Percentiles rank a stretch among this genome's conserved stretches.
Evolutionary conservation across 2,888 invertebrate genomes (phyloP).

Genomic region (Therioaphis trifolii): DNA sequence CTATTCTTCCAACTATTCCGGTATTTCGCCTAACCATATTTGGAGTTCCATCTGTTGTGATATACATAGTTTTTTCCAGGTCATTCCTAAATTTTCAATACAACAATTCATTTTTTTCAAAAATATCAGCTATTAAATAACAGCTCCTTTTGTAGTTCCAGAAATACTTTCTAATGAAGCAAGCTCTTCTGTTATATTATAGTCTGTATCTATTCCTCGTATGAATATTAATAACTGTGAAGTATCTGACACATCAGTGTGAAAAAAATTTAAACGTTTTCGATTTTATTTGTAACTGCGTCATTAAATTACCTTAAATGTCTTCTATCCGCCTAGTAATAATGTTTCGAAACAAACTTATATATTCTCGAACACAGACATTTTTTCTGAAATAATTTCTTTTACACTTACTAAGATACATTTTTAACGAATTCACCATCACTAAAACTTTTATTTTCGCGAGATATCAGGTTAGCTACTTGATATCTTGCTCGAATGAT

Average conservation of each 20-base stretch:
- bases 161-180: no score
- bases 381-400: conserved; percentile 18
- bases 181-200: no score
- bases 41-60: conserved; percentile 19
- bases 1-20: conserved; percentile 23
- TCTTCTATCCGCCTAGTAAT: not conserved
- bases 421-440: conserved; percentile 2
- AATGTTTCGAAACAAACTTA: conserved; percentile 17
- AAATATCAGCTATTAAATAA: no score
- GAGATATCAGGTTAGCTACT: no score
- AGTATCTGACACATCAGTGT: no score
- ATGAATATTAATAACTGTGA: no score
- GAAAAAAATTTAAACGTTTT: no score
- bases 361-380: conserved; percentile 3
- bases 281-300: no score
- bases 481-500: conserved; percentile 1
- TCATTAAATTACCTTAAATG: no score
- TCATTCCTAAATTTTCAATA: not conserved
- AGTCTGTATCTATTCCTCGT: no score
- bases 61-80: not conserved
- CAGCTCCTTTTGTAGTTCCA: no score
- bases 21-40: conserved; percentile 22
- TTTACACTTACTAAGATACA: not conserved
- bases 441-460: not conserved
- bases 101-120: conserved; percentile 9